Evolutionary conservation across 2,797 vertebrate species (phyloP).

Genomic region (Pangasius macronema): DNA sequence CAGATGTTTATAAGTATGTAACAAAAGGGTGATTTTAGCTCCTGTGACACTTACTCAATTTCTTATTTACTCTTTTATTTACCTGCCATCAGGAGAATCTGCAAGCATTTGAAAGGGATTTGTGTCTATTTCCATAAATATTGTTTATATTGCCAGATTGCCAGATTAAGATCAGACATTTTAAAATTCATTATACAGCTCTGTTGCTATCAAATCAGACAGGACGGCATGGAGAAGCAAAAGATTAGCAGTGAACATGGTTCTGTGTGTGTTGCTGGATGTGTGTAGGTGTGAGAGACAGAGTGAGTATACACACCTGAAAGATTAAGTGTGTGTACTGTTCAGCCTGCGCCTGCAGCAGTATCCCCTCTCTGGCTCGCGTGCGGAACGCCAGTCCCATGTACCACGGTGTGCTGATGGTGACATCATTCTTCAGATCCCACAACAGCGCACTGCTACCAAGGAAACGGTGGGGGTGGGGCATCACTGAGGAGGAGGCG

Average conservation of each 20-base stretch:
- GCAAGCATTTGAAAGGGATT: not conserved
- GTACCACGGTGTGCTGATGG: conserved; percentile 93
- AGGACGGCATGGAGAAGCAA: not conserved
- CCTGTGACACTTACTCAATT: not conserved
- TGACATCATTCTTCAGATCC: conserved; percentile 92
- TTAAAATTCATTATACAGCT: not conserved
- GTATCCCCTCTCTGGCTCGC: conserved; percentile 80
- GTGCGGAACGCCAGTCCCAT: conserved; percentile 93
- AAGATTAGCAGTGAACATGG: not conserved
- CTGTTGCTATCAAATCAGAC: not conserved
- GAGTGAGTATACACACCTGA: conserved; percentile 75
- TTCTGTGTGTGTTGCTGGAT: not conserved
- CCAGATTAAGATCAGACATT: not conserved
- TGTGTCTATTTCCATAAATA: not conserved
- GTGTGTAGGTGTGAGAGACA: not conserved
- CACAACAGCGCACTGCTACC: conserved; percentile 91
- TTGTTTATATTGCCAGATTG: not conserved
- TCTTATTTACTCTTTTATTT: not conserved
- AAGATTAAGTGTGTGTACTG: conserved; percentile 90
- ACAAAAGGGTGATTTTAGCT: not conserved
- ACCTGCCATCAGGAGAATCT: not conserved
- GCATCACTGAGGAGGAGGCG: conserved; percentile 80
- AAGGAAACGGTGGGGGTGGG: conserved; percentile 89
- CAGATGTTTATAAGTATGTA: not conserved
- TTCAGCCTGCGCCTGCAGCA: conserved; percentile 91